Evolutionary conservation across 2,888 invertebrate species (phyloP).

Genomic region (Xylota segnis): DNA sequence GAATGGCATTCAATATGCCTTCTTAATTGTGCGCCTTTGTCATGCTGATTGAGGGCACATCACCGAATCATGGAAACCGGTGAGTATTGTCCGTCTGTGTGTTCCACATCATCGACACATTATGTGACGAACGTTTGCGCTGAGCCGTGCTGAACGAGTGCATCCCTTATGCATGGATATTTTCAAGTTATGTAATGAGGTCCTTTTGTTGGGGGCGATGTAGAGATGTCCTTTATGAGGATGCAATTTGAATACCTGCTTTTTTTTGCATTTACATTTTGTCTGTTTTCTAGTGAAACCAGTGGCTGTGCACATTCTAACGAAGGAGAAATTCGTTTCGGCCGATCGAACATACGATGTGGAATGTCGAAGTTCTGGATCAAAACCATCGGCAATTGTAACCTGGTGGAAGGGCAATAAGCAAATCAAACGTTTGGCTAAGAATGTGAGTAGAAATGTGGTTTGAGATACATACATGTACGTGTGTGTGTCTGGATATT

Average conservation of each 20-base stretch:
- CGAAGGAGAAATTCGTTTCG: constrained; percentile 92
- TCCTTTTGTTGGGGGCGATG: constrained; percentile 58
- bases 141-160: neutral
- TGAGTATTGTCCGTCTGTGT: constrained; percentile 48
- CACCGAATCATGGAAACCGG: constrained; percentile 50
- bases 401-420: constrained; percentile 96
- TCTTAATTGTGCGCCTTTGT: constrained; percentile 70
- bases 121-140: constrained; percentile 19
- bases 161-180: constrained; percentile 37
- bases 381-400: constrained; percentile 93
- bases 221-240: neutral
- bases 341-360: constrained; percentile 94
- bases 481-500: no score
- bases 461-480: no score
- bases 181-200: constrained; percentile 64
- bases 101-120: constrained; percentile 41
- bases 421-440: constrained; percentile 91
- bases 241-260: neutral
- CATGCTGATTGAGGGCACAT: constrained; percentile 69
- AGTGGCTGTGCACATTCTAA: constrained; percentile 92
- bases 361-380: constrained; percentile 94
- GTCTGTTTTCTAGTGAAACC: constrained; percentile 90
- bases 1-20: constrained; percentile 61
- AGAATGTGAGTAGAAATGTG: constrained; percentile 88
- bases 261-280: constrained; percentile 27